Evolutionary conservation across 2,113 vertebrate species (phyloP).

Genomic region (Macrotis lagotis): DNA sequence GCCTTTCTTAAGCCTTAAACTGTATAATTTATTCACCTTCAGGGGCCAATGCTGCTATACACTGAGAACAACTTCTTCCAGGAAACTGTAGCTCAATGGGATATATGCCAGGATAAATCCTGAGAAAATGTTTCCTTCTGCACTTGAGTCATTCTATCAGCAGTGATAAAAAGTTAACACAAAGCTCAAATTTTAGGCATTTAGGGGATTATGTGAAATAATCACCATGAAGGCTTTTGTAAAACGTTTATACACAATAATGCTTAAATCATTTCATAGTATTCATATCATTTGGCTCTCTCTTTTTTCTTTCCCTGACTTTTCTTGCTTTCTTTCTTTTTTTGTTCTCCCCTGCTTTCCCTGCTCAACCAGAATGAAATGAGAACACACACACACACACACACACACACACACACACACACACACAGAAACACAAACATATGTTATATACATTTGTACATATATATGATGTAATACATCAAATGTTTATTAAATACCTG

Average conservation of each 20-base stretch:
- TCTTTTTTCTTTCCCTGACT: constrained; percentile 67
- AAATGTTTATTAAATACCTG: not conserved
- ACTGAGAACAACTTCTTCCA: constrained; percentile 44
- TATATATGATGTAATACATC: not conserved
- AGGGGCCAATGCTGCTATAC: constrained; percentile 26
- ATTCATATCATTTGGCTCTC: constrained; percentile 54
- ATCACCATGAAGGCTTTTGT: constrained; percentile 66
- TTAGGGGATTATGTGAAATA: constrained; percentile 74
- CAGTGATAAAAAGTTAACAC: constrained; percentile 53
- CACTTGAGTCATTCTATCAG: constrained; percentile 13
- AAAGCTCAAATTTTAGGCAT: constrained; percentile 60
- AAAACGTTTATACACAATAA: constrained; percentile 68
- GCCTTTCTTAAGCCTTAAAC: constrained; percentile 24
- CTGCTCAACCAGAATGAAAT: not conserved
- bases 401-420: no score
- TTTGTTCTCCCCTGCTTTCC: not conserved
- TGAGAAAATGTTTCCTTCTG: constrained; percentile 22
- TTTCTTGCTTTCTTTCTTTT: constrained; percentile 39
- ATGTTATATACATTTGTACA: no score
- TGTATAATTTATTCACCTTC: constrained; percentile 64
- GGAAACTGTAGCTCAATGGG: constrained; percentile 25
- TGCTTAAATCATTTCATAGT: constrained; percentile 68
- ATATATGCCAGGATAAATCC: constrained; percentile 50
- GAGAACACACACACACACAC: no score
- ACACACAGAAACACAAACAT: no score